These are phyloP conservation scores for Cetoscarus ocellatus DNA, from an alignment of 2,797 vertebrate genomes.

Conservation along the genomic window DNA sequence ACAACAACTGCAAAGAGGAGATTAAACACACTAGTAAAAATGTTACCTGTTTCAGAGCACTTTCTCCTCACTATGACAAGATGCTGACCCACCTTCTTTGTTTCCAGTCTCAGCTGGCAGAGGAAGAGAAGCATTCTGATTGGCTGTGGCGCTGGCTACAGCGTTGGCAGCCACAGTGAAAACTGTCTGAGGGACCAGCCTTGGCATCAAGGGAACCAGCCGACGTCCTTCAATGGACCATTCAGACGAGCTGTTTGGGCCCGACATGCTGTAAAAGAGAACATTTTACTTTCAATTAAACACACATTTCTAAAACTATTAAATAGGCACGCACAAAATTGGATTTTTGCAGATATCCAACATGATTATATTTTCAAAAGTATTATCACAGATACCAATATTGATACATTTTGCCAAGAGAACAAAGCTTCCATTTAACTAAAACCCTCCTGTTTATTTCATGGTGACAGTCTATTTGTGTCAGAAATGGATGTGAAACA, in stretches of 20 bases:
- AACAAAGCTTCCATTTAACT: too few species aligned
- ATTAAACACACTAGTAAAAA: constrained; percentile 43
- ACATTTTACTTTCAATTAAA: background rate
- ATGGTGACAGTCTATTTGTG: too few species aligned
- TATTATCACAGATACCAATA: too few species aligned
- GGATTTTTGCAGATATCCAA: too few species aligned
- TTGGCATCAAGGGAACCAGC: constrained; percentile 96
- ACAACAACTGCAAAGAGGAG: constrained; percentile 89
- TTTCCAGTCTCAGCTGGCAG: constrained; percentile 95
- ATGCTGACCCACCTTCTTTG: constrained; percentile 92
- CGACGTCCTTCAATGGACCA: constrained; percentile 98
- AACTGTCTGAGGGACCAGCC: constrained; percentile 97
- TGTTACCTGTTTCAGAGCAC: background rate
- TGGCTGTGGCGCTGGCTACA: constrained; percentile 92
- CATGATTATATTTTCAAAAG: too few species aligned
- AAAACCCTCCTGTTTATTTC: too few species aligned
- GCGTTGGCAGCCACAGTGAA: constrained; percentile 96
- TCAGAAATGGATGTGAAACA: too few species aligned
- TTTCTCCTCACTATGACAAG: fast-evolving
- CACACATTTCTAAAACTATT: background rate
- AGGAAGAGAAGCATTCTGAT: constrained; percentile 93
- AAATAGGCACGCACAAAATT: too few species aligned
- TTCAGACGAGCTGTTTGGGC: constrained; percentile 97
- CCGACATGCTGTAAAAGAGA: constrained; percentile 92
- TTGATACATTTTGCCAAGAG: too few species aligned